Conservation (phyloP, 2,113 vertebrate genomes). For the Heptranchias perlo region DNA sequence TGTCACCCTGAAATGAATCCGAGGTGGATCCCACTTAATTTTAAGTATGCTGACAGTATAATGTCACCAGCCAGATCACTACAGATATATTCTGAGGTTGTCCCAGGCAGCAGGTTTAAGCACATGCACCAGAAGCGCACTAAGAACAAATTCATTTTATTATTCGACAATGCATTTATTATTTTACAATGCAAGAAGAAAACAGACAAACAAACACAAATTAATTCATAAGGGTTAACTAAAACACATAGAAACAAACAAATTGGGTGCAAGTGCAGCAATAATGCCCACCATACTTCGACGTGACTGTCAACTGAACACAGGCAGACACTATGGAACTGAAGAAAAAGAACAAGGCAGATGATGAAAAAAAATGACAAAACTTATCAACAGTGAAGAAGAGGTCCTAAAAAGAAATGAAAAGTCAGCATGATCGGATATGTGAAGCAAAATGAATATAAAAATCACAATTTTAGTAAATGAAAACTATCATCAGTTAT, state of each 20-base stretch:
- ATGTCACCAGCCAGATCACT: background rate
- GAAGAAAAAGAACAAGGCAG: slow-evolving; percentile 1
- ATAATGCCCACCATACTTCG: slow-evolving; percentile 24
- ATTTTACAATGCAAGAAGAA: background rate
- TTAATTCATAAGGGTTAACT: background rate
- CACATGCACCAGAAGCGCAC: background rate
- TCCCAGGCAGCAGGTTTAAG: background rate
- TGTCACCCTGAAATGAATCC: background rate
- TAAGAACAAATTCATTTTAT: background rate
- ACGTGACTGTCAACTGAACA: slow-evolving; percentile 5
- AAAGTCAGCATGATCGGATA: background rate
- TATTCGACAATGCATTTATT: background rate
- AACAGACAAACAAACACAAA: background rate
- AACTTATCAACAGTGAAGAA: background rate
- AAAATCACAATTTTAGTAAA: background rate
- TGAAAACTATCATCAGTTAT: background rate
- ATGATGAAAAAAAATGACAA: background rate
- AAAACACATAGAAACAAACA: slow-evolving; percentile 5
- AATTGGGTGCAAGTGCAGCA: background rate
- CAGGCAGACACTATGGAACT: background rate
- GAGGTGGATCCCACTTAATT: background rate
- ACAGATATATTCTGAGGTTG: background rate
- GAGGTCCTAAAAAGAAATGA: background rate
- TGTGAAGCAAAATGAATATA: background rate
- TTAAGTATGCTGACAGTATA: background rate